Base-by-base conservation (phyloP, 1,140 invertebrate genomes). In the Drosophila parabipectinata region DNA sequence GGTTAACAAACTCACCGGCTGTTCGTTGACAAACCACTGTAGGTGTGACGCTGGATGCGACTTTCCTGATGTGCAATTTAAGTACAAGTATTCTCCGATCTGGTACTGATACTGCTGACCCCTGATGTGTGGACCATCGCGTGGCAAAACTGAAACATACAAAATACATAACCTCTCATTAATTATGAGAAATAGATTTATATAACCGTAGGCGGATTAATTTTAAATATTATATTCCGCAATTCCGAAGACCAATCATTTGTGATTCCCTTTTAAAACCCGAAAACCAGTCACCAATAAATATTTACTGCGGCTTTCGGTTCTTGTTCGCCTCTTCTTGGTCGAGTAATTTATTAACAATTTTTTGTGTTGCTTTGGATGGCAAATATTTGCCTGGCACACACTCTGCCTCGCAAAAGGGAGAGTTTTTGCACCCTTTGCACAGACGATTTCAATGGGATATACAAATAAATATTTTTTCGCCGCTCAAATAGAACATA, bases 11-110 rank as follows among this genome's bases (percentile, higher is more conserved):
- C 93, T 93, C 93, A 97, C 96, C 94, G 95, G 94, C 80, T 95
- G 93, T 69, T 96, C 96, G 91, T 97, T 97, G 91, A 97, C 96
- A 92, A 95, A 96, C 96, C 96, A 97, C 85, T 94, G 94, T 30
- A 97, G 93, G 55, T 94, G 93, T 8, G 96, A 95, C 26, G 95
- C 94, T 21, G 96, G 96, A 91, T 95, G 95, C 51, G 96, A 97
- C 89, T 95, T 95, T 34, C 95, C 95, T 21, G 96, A 97, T 15
- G 96, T 97, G 91, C 96, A 97, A 92, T 97, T 97, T 62, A 97
- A 92, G 88, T 95, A 95, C 71, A 97, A 94, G 60, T 95, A 94
- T 88, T 97, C 96, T 30, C 96, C 96, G 79, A 95, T 95, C 91
- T 96, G 94, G 90, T 96, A 95, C 91, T 96, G 94, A 90, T 95